Evolutionary conservation across 2,888 invertebrate species (phyloP).

Genomic region (Macaria liturata): DNA sequence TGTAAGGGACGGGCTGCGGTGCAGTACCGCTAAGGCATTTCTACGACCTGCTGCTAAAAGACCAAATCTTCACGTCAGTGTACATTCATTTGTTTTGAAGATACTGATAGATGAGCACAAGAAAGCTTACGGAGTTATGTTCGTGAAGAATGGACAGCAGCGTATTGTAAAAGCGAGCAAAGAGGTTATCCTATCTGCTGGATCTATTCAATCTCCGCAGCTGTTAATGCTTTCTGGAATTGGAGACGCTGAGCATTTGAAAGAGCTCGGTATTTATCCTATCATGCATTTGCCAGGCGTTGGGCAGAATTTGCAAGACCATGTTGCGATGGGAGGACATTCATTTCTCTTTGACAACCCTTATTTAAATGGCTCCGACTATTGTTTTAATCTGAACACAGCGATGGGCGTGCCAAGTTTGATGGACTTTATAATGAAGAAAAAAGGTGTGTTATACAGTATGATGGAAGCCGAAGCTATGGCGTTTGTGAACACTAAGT

Average conservation of each 20-base stretch:
- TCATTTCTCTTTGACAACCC: conserved; percentile 87
- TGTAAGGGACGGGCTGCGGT: conserved; percentile 89
- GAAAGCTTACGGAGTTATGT: conserved; percentile 86
- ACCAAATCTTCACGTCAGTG: conserved; percentile 88
- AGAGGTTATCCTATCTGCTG: conserved; percentile 94
- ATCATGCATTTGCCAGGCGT: conserved; percentile 87
- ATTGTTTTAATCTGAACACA: conserved; percentile 87
- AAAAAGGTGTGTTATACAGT: conserved; percentile 87
- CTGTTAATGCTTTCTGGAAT: conserved; percentile 94
- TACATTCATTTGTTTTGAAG: conserved; percentile 87
- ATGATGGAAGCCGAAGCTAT: conserved; percentile 91
- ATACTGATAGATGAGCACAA: conserved; percentile 85
- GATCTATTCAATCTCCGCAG: conserved; percentile 92
- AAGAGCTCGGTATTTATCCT: conserved; percentile 83
- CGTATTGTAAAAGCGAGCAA: conserved; percentile 84
- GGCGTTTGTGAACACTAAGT: conserved; percentile 90
- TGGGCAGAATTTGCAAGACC: conserved; percentile 92
- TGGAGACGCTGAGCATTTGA: conserved; percentile 86
- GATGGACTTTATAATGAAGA: conserved; percentile 84
- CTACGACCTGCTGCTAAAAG: conserved; percentile 86
- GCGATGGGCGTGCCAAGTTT: conserved; percentile 84
- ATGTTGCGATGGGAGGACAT: conserved; percentile 91
- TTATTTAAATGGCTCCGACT: conserved; percentile 79
- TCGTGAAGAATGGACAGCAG: conserved; percentile 82
- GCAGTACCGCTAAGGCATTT: conserved; percentile 93